phyloP scores from a whole-genome alignment of 2,113 vertebrate species.

The Colius striatus region DNA sequence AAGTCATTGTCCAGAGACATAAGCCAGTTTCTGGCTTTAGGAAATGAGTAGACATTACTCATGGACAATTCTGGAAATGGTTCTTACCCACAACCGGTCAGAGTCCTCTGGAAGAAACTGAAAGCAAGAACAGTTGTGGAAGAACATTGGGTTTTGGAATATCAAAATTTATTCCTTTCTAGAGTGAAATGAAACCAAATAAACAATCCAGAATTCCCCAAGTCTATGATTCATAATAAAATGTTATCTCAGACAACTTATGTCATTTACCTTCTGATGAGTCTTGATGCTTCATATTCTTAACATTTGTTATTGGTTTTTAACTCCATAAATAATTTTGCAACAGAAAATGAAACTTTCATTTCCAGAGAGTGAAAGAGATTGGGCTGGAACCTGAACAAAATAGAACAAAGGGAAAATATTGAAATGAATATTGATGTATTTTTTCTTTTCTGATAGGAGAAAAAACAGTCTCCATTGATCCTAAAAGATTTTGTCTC shows the following conservation, averaged over 20 bases:
- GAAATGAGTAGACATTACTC: background rate
- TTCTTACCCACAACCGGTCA: background rate
- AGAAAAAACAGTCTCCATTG: background rate
- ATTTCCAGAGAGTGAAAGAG: background rate
- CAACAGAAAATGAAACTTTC: background rate
- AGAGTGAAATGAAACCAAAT: background rate
- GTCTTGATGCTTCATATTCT: background rate
- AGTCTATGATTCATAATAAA: background rate
- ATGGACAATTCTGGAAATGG: background rate
- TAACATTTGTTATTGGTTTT: background rate
- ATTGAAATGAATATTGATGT: background rate
- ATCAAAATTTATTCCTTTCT: background rate
- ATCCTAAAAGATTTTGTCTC: background rate
- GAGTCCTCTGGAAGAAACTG: background rate
- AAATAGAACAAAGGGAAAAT: background rate
- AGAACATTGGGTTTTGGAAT: accelerated
- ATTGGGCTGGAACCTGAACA: background rate
- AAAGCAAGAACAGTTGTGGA: background rate
- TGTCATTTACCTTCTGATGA: background rate
- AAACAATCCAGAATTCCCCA: background rate
- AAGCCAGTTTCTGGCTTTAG: background rate
- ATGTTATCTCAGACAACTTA: background rate
- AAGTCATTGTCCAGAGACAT: background rate
- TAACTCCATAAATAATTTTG: background rate
- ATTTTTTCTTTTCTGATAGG: background rate